phyloP scores from a whole-genome alignment of 2,888 invertebrate species.

The Drosophila pegasa region DNA sequence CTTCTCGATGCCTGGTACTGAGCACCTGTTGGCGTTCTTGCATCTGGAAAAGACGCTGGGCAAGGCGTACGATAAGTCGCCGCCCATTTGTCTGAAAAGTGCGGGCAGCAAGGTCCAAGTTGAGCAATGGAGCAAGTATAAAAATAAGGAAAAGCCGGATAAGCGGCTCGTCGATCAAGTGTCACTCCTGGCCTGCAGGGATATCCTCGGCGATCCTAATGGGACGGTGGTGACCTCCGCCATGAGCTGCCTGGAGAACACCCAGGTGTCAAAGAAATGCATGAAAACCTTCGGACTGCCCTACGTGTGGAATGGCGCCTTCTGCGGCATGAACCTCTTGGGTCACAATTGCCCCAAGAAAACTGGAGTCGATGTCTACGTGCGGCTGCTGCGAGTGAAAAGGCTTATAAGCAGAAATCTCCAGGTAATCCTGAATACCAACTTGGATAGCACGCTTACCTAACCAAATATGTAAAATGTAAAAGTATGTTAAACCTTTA shows the following conservation, averaged over 20 bases:
- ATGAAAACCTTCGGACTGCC: constrained; percentile 35
- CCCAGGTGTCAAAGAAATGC: neutral
- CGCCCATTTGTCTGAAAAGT: constrained; percentile 13
- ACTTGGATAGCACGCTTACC: neutral
- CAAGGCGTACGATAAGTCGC: neutral
- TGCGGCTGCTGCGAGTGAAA: constrained; percentile 21
- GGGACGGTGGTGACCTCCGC: neutral
- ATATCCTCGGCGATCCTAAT: neutral
- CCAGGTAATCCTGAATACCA: accelerated
- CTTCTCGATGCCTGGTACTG: neutral
- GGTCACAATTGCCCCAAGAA: constrained; percentile 46
- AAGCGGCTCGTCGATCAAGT: neutral
- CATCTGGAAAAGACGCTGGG: constrained; percentile 8
- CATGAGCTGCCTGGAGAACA: constrained; percentile 28
- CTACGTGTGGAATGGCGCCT: constrained; percentile 7
- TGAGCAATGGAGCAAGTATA: constrained; percentile 24
- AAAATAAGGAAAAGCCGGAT: accelerated
- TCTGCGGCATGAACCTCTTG: constrained; percentile 48
- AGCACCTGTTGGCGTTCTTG: constrained; percentile 10
- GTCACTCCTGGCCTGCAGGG: constrained; percentile 1
- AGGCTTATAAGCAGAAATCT: constrained; percentile 2
- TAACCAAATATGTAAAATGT: neutral
- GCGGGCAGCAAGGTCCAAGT: neutral
- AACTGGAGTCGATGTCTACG: constrained; percentile 23
- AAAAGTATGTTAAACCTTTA: neutral